phyloP scores from a whole-genome alignment of 2,888 invertebrate species.

The Pachycephus smyrnensis region DNA sequence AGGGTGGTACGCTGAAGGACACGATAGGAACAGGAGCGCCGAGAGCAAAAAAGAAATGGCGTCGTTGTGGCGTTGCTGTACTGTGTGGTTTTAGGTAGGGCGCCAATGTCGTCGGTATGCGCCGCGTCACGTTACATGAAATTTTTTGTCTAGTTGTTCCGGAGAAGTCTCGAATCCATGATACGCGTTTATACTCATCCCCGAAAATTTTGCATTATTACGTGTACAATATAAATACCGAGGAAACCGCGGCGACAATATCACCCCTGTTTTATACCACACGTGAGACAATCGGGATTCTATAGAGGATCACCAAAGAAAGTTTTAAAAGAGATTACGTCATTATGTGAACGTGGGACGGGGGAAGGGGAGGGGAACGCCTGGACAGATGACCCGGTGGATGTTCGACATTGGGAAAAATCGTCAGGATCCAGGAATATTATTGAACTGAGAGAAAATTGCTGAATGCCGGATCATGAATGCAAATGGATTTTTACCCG shows the following conservation, averaged over 20 bases:
- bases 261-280: no score
- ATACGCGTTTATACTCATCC: not conserved
- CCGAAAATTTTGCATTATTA: not conserved
- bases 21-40: not conserved
- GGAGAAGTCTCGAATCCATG: not conserved
- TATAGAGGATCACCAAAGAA: not conserved
- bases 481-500: conserved; percentile 38
- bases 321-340: not conserved
- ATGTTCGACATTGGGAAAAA: not conserved
- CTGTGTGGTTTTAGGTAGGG: not conserved
- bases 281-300: not conserved
- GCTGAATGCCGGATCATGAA: conserved; percentile 47
- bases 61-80: not conserved
- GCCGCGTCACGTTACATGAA: not conserved
- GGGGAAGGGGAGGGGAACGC: not conserved
- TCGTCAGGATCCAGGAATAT: not conserved
- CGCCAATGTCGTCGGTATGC: not conserved
- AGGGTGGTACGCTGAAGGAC: not conserved
- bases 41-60: not conserved
- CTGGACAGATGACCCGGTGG: not conserved
- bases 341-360: not conserved
- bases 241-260: not conserved
- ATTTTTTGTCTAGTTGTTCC: not conserved
- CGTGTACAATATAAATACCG: not conserved
- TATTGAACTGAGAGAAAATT: conserved; percentile 24